These are phyloP conservation scores for Caracal caracal DNA, from an alignment of 2,113 vertebrate species.

Conservation along the genomic window DNA sequence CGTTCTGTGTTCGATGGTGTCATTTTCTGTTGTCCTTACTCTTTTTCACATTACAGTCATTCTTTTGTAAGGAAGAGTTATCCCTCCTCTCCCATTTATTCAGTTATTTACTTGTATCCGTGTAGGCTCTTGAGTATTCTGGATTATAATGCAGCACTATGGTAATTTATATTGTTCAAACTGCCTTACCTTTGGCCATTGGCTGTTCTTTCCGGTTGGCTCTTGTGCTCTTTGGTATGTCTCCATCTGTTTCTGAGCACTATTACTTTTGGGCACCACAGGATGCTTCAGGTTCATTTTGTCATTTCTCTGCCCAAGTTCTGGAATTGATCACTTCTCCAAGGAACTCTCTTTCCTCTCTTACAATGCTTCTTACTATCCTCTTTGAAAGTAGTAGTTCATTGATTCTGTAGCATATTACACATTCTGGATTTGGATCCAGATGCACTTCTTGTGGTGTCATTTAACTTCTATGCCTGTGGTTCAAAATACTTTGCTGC, in stretches of 20 bases:
- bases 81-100: background rate
- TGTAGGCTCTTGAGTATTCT: background rate
- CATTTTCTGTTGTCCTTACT: background rate
- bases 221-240: background rate
- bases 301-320: background rate
- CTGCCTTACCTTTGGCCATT: background rate
- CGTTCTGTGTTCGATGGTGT: background rate
- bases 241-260: background rate
- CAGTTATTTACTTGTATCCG: background rate
- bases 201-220: background rate
- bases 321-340: background rate
- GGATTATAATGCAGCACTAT: background rate
- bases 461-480: background rate
- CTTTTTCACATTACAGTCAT: background rate
- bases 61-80: background rate
- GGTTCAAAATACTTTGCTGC: background rate
- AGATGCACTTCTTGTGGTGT: background rate
- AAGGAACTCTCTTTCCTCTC: background rate
- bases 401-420: background rate
- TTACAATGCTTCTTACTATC: background rate
- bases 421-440: background rate
- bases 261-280: background rate
- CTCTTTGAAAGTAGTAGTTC: background rate
- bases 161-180: background rate
- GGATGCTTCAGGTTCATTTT: background rate